These are phyloP conservation scores for Xestobium rufovillosum DNA, from an alignment of 2,888 invertebrate species.

Conservation along the genomic window DNA sequence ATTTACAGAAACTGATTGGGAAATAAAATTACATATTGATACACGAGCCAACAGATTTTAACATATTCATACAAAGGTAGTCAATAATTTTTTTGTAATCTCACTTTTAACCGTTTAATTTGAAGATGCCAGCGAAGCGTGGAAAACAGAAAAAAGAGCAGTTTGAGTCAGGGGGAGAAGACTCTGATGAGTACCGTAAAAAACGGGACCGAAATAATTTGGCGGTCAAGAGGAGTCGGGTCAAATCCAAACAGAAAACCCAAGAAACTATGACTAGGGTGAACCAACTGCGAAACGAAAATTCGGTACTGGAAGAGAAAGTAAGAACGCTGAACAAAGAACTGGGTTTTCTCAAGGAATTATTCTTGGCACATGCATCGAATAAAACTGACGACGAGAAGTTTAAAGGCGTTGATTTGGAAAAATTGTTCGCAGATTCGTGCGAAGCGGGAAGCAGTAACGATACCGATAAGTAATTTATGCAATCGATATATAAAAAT, in stretches of 20 bases:
- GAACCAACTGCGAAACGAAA: constrained; percentile 67
- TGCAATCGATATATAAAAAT: too few relatives aligned
- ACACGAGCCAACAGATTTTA: too few relatives aligned
- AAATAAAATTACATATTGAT: too few relatives aligned
- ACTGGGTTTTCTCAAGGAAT: constrained; percentile 69
- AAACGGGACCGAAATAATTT: constrained; percentile 72
- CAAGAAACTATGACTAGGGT: constrained; percentile 71
- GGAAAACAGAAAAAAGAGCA: constrained; percentile 38
- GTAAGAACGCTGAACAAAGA: constrained; percentile 76
- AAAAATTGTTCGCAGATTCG: constrained; percentile 49
- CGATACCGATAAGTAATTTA: too few relatives aligned
- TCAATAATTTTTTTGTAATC: too few relatives aligned
- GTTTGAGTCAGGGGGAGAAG: constrained; percentile 55
- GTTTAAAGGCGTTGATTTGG: constrained; percentile 51
- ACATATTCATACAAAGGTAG: too few relatives aligned
- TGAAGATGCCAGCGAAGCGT: constrained; percentile 34
- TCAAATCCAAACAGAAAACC: constrained; percentile 68
- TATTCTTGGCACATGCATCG: constrained; percentile 74
- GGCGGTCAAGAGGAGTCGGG: constrained; percentile 77
- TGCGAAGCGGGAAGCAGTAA: background rate
- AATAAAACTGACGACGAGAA: constrained; percentile 48
- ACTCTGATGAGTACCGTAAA: constrained; percentile 62
- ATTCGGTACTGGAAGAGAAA: constrained; percentile 71
- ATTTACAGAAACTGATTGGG: too few relatives aligned
- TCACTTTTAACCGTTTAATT: too few relatives aligned